Base-by-base conservation (phyloP, 37 sponge, comb jelly and placozoan genomes). In the Tethya wilhelma region DNA sequence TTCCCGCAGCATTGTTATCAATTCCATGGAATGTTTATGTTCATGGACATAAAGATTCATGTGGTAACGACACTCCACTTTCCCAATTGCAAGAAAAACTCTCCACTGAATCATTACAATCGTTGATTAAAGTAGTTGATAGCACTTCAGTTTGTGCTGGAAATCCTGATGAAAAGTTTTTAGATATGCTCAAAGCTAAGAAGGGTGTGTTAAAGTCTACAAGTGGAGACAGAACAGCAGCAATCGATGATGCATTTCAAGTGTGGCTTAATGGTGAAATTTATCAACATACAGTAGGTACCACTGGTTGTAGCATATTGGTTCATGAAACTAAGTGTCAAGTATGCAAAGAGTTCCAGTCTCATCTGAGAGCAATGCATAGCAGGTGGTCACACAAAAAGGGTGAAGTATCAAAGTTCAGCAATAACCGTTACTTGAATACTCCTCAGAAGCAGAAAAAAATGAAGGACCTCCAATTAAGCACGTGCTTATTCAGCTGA, bases 21-120 rank as follows among this genome's bases (percentile, higher is more conserved):
- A 42, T 78, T 14, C 45, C 56, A 2, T 78, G 79, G 79, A 38
- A 37, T 49, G 66, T 78, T 1, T 20, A 78, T 66, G 79, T 78
- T 43, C 79, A 78, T 78, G 79, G 79, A 31, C 28, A 66, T 30
- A 25, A 25, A 32, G 22, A 56, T 14, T 17, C 26, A 28, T 26
- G 31, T 14, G 8, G 55, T 38, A 62, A 26, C 9, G 8, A n/a
- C 63, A 62, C 28, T 23, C 28, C 63, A 62, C 29, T 62, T 7
- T 26, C 23, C 29, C 53, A 49, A 49, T 19, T 49, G 14, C 53
- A 9, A 49, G 53, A 49, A 19, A 49, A 49, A 49, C 14, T 49
- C 9, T 49, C 53, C 53, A 49, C 53, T 14, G 53, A 49, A 14
- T 14, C 63, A 26, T 26, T 62, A 26, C 23, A 62, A 26, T 62